A percentile compares a stretch with the other conserved stretches of the same genome.
Evolutionary conservation across 2,888 invertebrate genomes (phyloP).

Genomic region (Andrena hattorfiana): DNA sequence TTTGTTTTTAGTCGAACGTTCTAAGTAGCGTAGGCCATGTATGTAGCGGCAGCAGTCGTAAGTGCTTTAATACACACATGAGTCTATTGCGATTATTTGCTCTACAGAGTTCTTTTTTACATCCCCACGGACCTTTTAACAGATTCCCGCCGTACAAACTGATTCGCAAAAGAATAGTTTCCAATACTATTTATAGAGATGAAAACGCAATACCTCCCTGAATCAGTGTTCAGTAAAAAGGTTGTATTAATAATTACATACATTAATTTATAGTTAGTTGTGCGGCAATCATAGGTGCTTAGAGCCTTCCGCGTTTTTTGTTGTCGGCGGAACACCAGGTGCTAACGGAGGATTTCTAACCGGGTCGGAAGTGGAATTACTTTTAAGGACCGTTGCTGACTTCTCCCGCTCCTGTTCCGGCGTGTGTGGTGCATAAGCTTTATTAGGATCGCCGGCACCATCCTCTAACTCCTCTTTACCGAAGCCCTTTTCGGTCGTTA

Average conservation of each 20-base stretch:
- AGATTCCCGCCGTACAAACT: slow-evolving; percentile 21
- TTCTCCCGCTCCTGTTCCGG: slow-evolving; percentile 52
- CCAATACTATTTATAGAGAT: slow-evolving; percentile 33
- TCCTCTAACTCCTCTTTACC: slow-evolving; percentile 70
- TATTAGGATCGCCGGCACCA: slow-evolving; percentile 43
- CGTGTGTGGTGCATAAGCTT: slow-evolving; percentile 22
- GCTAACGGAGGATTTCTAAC: slow-evolving; percentile 72
- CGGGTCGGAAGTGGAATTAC: slow-evolving; percentile 66
- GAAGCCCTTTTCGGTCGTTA: slow-evolving; percentile 70
- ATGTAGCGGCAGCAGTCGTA: slow-evolving; percentile 19
- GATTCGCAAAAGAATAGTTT: slow-evolving; percentile 43
- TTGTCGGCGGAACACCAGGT: slow-evolving; percentile 75
- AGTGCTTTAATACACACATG: slow-evolving; percentile 27
- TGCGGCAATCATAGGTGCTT: slow-evolving; percentile 81
- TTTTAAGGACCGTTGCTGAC: slow-evolving; percentile 65
- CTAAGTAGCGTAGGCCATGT: slow-evolving; percentile 15
- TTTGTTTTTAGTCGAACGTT: slow-evolving; percentile 23
- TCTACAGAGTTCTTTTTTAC: background rate
- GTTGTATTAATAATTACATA: slow-evolving; percentile 64
- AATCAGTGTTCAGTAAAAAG: slow-evolving; percentile 56
- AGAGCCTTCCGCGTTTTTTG: slow-evolving; percentile 82
- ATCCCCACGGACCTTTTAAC: background rate
- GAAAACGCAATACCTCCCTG: slow-evolving; percentile 27
- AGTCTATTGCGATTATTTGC: slow-evolving; percentile 16
- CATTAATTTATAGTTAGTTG: slow-evolving; percentile 67